Base-by-base conservation (phyloP, 1,140 invertebrate species). In the Conus ventricosus region DNA sequence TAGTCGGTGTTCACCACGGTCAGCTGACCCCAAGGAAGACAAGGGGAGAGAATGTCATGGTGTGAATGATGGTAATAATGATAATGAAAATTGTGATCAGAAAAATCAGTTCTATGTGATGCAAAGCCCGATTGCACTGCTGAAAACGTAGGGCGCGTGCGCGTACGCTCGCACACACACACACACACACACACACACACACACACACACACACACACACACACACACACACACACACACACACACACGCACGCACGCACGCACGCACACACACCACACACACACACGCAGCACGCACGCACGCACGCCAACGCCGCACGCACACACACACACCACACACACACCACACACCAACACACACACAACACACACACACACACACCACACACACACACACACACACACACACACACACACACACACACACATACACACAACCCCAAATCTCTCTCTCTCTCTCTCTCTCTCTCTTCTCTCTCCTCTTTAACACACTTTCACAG, bases 1-100 rank as follows among this genome's bases (percentile, higher is more conserved):
- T 89, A 90, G 78, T 88, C 87, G 0, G 85, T 60, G 85, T 88
- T 91, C 10, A 91, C n/a, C 15, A 91, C 78, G 13, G 88, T 89
- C 23, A 91, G 39, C 89, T 91, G 81, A 15, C 0, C 15, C 57
- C 57, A 4, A 60, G 57, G 57, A 60, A 15, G 57, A 15, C 8
- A 60, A 60, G 4, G 57, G 57, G 57, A 4, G 0, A 0, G 57
- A 15, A 15, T 8, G 57, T 39, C 39, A 39, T 60, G 57, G 57
- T 8, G 57, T 15, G 57, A 15, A 15, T 60, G 5, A 60, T 0
- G 57, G 57, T 60, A 60, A 60, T 39, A 39, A 39, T 39, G 39
- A 39, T 39, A 39, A 39, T 39, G 57, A 60, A 60, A 51, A 53
- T 13, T 75, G 17, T 20, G 17, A 20, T 20, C 4, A 75, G 23